Evolutionary conservation across 1,140 invertebrate genomes (phyloP), one percentile per base, ranked within the genome.

Genomic region (Teleopsis dalmanni): DNA sequence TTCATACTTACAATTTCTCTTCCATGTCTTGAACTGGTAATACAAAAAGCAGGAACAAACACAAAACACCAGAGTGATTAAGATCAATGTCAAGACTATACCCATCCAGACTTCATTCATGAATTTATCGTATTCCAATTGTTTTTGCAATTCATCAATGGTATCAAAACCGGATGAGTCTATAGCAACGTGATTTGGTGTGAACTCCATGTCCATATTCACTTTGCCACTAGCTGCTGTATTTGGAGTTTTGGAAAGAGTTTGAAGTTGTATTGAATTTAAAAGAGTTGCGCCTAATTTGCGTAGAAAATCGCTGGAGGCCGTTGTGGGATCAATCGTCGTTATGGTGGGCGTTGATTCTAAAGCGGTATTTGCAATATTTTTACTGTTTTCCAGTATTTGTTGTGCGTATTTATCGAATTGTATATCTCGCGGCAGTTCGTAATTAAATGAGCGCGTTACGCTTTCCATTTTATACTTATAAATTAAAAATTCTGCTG

Each of bases 21-120:
- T 70, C 66, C 66, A 70, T 33, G 61, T 61, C 6, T 63, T 54
- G 51, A 70, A 70, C 43, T 70, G 66, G 43, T 70, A 66, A 56
- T 70, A 70, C 18, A 70, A 51, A 40, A 70, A 70, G 46, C 66
- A 70, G 35, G 66, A 70, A 53, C 66, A 70, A 38, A 70, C 59
- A 50, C 66, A 70, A 21, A 70, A 70, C 10, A 70, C 55, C 64
- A 70, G 63, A 6, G 66, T 67, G 42, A 70, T 69, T 23, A 70
- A 44, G 26, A 70, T 65, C 19, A 70, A 50, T 3, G 66, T 64
- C 21, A 70, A 58, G 18, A 70, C 66, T 50, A 70, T 59, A 14
- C 66, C 66, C 27, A 70, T 70, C 66, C 66, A 70, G 3, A 70
- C 59, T 38, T 70, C 66, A 57, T 70, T 70, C 62, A 70, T 69